Percentiles rank a stretch among this genome's conserved stretches.
These are phyloP conservation scores for Spodoptera litura DNA, from an alignment of 1,140 invertebrate genomes.

Conservation along the genomic window DNA sequence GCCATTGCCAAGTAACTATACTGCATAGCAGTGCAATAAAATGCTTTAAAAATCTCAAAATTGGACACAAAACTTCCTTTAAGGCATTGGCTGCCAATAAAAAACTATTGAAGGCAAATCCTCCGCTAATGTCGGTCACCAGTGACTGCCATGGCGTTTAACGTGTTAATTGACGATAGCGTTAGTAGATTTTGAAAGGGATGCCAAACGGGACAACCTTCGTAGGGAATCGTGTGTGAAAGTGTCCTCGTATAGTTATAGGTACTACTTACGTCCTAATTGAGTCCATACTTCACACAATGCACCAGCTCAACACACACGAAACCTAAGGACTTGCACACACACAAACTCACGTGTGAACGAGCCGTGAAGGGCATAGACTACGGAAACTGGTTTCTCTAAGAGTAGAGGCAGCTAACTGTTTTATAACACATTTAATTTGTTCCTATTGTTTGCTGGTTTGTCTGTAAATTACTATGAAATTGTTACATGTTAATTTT, in stretches of 20 bases:
- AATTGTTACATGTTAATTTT: not conserved
- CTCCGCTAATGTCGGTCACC: too few species aligned
- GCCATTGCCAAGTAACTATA: not conserved
- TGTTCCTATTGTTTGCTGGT: conserved; percentile 49
- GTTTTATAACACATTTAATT: conserved; percentile 56
- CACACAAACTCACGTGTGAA: conserved; percentile 50
- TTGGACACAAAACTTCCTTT: too few species aligned
- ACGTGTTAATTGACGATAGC: too few species aligned
- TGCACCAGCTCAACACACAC: conserved; percentile 1
- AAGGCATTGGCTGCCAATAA: too few species aligned
- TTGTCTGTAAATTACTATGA: conserved; percentile 20
- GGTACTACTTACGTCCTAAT: conserved; percentile 37
- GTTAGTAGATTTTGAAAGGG: too few species aligned
- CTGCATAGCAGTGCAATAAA: not conserved
- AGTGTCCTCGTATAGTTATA: too few species aligned
- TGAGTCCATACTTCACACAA: conserved; percentile 38
- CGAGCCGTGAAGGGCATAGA: conserved; percentile 59
- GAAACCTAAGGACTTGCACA: conserved; percentile 23
- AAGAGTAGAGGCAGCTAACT: conserved; percentile 52
- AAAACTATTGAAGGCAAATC: too few species aligned
- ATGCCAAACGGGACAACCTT: not conserved
- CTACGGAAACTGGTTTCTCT: conserved; percentile 58
- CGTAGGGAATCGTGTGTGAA: not conserved
- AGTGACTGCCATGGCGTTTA: too few species aligned
- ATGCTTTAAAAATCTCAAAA: too few species aligned